Evolutionary conservation across 2,113 vertebrate genomes (phyloP), one percentile per base, ranked within the genome.

Genomic region (Brachirus orientalis): DNA sequence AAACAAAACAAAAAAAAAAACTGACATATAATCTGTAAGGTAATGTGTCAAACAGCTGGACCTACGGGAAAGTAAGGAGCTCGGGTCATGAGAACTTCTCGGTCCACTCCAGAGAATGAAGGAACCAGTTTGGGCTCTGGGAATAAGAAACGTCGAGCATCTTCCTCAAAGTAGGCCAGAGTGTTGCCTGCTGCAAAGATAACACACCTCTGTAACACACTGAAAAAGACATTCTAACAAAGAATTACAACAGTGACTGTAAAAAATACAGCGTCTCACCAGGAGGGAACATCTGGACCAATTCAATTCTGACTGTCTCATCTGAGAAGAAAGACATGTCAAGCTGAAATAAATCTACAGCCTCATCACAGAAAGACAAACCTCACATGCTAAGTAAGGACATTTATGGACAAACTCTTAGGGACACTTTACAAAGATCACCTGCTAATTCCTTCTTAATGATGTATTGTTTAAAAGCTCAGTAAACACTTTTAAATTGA

Each of bases 41-140:
- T 40, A 28, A 12, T n/a, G 18, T 22, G 16, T 46, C 4, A 10
- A 19, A 48, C 3, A 14, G 28, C 1, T 43, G 51, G 45, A 87
- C 92, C 92, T 88, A 94, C 93, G 10, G 88, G 89, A 62, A 96
- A 95, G 63, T 71, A 35, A 45, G 70, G 55, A 1, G 79, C 46
- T 0, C 86, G 90, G 60, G 79, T 94, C 94, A 95, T 95, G 18
- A 95, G 84, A 41, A 94, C 86, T 67, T 94, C 91, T 75, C 89
- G 88, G 13, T 84, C 90, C 59, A 87, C 80, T 44, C 91, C 91
- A 58, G 89, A 88, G 65, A 86, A 92, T 0, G 80, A 80, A 2
- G 92, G 85, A 47, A 89, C 89, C 72, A 96, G 80, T 43, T 87
- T 95, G 47, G 85, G 85, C 36, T 94, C 93, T 3, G 94, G 94